A percentile compares a stretch with the other conserved stretches of the same genome.
These are phyloP conservation scores for Rhopalosiphum nymphaeae DNA, from an alignment of 2,888 invertebrate genomes.

Conservation along the genomic window DNA sequence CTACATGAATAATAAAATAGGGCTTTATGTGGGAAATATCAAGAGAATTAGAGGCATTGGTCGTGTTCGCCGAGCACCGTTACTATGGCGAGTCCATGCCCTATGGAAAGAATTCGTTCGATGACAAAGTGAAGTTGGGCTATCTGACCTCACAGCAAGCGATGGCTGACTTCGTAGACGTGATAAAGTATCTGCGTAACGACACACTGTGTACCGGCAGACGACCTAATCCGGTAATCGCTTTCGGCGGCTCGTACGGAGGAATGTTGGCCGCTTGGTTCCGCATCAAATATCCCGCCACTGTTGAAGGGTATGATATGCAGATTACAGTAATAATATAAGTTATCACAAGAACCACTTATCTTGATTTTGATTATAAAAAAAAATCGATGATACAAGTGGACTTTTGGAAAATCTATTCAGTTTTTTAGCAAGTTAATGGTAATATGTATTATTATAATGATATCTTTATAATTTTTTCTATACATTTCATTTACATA, in stretches of 20 bases:
- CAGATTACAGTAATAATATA: background rate
- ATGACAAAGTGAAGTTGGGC: slow-evolving; percentile 72
- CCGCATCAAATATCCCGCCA: slow-evolving; percentile 93
- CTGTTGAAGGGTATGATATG: slow-evolving; percentile 78
- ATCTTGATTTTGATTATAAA: background rate
- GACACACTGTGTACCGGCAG: slow-evolving; percentile 96
- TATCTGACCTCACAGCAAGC: slow-evolving; percentile 93
- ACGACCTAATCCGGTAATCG: slow-evolving; percentile 91
- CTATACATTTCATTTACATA: background rate
- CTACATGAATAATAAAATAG: slow-evolving; percentile 68
- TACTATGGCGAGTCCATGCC: slow-evolving; percentile 93
- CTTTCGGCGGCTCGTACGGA: slow-evolving; percentile 91
- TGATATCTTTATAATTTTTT: background rate
- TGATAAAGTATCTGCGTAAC: slow-evolving; percentile 74
- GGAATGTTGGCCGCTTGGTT: slow-evolving; percentile 98
- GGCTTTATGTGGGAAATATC: slow-evolving; percentile 96
- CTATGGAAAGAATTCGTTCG: slow-evolving; percentile 80
- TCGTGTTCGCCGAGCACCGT: slow-evolving; percentile 95
- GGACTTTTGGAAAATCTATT: background rate
- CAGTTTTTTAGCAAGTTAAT: background rate
- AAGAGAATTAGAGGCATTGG: slow-evolving; percentile 79
- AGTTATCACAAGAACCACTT: background rate
- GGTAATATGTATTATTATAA: background rate
- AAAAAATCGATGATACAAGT: background rate
- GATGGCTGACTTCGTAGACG: slow-evolving; percentile 89